These are phyloP conservation scores for Andrena camellia DNA, from an alignment of 2,888 invertebrate species.

Conservation along the genomic window DNA sequence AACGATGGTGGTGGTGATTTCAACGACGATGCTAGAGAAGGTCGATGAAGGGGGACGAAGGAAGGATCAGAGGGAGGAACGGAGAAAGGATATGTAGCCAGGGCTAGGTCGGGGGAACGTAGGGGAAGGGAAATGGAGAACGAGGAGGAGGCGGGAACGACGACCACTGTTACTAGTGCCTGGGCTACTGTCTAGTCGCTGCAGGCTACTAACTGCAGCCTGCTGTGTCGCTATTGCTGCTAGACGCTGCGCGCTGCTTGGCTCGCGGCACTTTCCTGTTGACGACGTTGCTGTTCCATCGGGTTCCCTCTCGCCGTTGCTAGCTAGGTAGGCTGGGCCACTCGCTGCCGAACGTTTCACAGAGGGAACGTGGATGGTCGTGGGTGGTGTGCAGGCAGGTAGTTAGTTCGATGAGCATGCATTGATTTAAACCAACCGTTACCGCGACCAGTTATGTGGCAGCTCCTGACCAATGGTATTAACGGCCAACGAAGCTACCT, in stretches of 20 bases:
- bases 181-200: conserved; percentile 53
- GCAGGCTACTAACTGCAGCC: conserved; percentile 37
- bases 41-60: conserved; percentile 55
- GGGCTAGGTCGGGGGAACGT: conserved; percentile 47
- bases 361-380: conserved; percentile 49
- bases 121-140: conserved; percentile 67
- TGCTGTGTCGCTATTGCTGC: conserved; percentile 58
- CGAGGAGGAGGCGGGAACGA: conserved; percentile 39
- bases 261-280: conserved; percentile 43
- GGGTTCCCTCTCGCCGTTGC: conserved; percentile 12
- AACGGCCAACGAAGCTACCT: not conserved
- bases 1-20: conserved; percentile 76
- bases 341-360: conserved; percentile 38
- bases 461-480: conserved; percentile 32
- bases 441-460: conserved; percentile 58
- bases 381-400: conserved; percentile 43
- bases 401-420: conserved; percentile 69
- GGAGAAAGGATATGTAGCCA: conserved; percentile 46
- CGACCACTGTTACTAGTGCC: conserved; percentile 37
- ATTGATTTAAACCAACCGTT: conserved; percentile 78
- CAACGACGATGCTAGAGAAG: conserved; percentile 76
- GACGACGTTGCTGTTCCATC: conserved; percentile 43
- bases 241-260: conserved; percentile 39
- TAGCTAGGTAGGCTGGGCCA: conserved; percentile 4
- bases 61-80: conserved; percentile 49